Percentiles rank a stretch among this genome's conserved stretches.
Conservation (phyloP, 1,140 invertebrate species). For the Aphelenchoides fujianensis region DNA sequence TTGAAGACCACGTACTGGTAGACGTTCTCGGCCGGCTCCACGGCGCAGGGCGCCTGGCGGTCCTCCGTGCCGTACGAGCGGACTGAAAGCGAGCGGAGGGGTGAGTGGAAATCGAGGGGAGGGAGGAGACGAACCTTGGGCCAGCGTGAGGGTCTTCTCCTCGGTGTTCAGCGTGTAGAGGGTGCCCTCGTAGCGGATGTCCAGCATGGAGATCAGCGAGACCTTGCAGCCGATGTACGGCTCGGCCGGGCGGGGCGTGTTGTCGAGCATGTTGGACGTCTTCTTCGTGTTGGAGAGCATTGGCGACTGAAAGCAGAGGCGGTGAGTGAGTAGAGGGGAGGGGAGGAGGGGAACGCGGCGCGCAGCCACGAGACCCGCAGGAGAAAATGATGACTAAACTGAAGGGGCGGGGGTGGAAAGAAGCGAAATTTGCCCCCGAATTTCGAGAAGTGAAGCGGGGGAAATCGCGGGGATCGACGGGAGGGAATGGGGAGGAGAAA, state of each 20-base stretch:
- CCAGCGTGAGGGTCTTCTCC: neutral
- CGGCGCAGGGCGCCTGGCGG: neutral
- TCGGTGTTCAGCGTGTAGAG: conserved; percentile 12
- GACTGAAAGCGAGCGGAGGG: neutral
- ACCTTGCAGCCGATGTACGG: conserved; percentile 13
- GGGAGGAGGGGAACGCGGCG: no score
- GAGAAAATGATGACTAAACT: no score
- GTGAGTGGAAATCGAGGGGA: neutral
- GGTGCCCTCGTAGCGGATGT: conserved; percentile 18
- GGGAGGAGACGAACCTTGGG: conserved; percentile 2
- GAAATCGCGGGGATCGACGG: no score
- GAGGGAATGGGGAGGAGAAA: no score
- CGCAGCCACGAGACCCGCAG: no score
- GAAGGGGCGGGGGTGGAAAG: no score
- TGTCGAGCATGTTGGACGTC: neutral
- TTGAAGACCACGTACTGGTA: conserved; percentile 13
- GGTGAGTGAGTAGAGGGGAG: no score
- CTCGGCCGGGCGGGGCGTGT: neutral
- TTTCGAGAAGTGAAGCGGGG: no score
- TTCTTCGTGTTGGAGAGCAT: no score
- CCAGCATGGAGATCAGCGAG: neutral
- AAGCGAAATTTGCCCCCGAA: no score
- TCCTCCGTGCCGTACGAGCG: conserved; percentile 15
- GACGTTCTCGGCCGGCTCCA: neutral
- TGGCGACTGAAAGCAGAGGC: no score